Percentiles rank a stretch among this genome's conserved stretches.
Evolutionary conservation across 1,140 invertebrate genomes (phyloP).

Genomic region (Bombus vancouverensis): DNA sequence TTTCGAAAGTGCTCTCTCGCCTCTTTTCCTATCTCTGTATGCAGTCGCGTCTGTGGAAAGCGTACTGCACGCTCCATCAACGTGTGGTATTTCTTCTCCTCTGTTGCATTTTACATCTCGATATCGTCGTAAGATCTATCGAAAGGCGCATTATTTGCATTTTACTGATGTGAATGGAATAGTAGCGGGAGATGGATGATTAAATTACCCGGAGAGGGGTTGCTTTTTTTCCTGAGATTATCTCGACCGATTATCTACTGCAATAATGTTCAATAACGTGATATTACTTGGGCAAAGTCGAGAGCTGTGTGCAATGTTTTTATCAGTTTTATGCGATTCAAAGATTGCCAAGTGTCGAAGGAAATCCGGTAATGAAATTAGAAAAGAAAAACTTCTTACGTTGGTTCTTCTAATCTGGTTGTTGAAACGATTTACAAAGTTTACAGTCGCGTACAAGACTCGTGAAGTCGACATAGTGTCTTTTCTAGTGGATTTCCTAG

Average conservation of each 20-base stretch:
- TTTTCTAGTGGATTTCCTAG: too few species aligned
- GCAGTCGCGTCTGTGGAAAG: slow-evolving; percentile 4
- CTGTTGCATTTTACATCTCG: background rate
- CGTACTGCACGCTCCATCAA: background rate
- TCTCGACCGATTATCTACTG: background rate
- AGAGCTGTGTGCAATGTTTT: background rate
- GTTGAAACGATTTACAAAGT: background rate
- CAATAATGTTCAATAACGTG: background rate
- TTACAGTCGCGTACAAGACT: background rate
- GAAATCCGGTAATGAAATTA: background rate
- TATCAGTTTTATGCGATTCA: background rate
- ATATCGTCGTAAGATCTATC: background rate
- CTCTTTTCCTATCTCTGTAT: slow-evolving; percentile 17
- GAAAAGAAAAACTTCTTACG: background rate
- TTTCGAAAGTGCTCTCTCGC: slow-evolving; percentile 65
- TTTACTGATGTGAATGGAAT: background rate
- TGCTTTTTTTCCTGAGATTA: background rate
- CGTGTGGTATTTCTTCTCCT: background rate
- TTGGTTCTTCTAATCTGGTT: background rate
- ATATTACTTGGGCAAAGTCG: background rate
- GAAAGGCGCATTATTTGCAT: background rate
- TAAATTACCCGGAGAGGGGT: background rate
- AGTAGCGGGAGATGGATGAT: background rate
- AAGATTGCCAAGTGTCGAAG: background rate
- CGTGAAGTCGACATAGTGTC: too few species aligned